Conservation (phyloP, 2,888 invertebrate species). For the Tetragonisca angustula region DNA sequence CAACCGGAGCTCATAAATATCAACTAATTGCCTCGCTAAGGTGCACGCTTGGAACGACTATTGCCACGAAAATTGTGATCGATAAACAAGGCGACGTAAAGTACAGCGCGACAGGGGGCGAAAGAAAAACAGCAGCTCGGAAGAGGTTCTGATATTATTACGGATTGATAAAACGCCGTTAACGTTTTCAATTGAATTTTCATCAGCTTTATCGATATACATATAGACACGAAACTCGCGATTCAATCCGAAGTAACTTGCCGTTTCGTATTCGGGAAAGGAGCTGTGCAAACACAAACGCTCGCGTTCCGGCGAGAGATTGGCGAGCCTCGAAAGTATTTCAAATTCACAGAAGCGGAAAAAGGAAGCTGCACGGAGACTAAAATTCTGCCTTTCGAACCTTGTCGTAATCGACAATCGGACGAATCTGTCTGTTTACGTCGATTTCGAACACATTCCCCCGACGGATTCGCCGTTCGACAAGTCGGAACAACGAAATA, state of each 20-base stretch:
- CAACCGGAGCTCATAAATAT: slow-evolving; percentile 54
- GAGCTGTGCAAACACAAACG: slow-evolving; percentile 18
- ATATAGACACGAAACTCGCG: neutral
- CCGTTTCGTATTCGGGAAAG: slow-evolving; percentile 8
- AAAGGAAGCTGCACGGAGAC: neutral
- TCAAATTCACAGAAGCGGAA: neutral
- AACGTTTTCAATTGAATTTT: neutral
- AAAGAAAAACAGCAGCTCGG: neutral
- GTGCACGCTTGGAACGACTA: neutral
- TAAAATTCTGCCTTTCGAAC: neutral
- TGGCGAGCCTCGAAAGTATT: neutral
- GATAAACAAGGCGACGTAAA: slow-evolving; percentile 6
- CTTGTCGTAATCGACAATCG: neutral
- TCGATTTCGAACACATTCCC: neutral
- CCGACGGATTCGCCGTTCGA: neutral
- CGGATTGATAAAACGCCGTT: neutral
- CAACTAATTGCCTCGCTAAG: slow-evolving; percentile 44
- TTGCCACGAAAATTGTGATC: slow-evolving; percentile 28
- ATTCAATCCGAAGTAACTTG: slow-evolving; percentile 19
- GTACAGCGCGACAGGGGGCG: neutral
- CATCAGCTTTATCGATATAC: neutral
- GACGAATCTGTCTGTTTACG: neutral
- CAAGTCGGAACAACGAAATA: too few relatives aligned
- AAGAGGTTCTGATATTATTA: too few relatives aligned
- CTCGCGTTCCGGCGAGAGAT: slow-evolving; percentile 2